Percentiles rank a stretch among this genome's conserved stretches.
phyloP scores from a whole-genome alignment of 2,113 vertebrate genomes.

The Rhombomys opimus region DNA sequence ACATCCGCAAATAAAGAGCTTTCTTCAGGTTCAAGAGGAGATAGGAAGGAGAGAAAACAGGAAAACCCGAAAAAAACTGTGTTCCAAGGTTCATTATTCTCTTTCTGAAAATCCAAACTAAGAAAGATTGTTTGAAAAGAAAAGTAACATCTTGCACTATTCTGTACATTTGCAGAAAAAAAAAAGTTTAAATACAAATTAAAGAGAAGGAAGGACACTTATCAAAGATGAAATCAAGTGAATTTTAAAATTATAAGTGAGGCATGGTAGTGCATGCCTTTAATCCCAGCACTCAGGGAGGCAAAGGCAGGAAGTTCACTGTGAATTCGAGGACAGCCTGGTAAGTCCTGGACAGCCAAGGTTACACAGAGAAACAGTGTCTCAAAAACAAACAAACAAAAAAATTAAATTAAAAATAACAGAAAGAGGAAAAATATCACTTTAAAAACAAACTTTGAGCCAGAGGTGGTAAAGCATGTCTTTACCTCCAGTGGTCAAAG shows the following conservation, averaged over 20 bases:
- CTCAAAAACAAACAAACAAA: too few relatives aligned
- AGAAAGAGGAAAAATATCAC: background rate
- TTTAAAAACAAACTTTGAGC: background rate
- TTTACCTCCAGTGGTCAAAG: background rate
- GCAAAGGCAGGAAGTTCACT: too few relatives aligned
- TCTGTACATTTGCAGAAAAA: background rate
- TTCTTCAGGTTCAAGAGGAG: background rate
- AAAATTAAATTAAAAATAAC: background rate
- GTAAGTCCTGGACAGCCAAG: too few relatives aligned
- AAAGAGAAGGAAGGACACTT: background rate
- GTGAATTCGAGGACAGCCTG: too few relatives aligned
- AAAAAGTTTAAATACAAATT: background rate
- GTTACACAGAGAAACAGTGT: too few relatives aligned
- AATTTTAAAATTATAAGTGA: background rate
- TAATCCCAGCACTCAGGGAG: too few relatives aligned
- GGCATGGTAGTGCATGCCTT: too few relatives aligned
- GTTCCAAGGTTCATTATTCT: background rate
- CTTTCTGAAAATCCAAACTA: background rate
- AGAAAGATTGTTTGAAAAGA: background rate
- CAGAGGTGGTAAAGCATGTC: background rate
- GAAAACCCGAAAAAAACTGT: background rate
- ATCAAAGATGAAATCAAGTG: background rate
- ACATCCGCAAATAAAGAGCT: background rate
- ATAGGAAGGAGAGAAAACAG: background rate
- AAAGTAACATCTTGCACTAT: background rate